Evolutionary conservation across 2,797 vertebrate genomes (phyloP).

Genomic region (Schizopygopsis malacanthus): DNA sequence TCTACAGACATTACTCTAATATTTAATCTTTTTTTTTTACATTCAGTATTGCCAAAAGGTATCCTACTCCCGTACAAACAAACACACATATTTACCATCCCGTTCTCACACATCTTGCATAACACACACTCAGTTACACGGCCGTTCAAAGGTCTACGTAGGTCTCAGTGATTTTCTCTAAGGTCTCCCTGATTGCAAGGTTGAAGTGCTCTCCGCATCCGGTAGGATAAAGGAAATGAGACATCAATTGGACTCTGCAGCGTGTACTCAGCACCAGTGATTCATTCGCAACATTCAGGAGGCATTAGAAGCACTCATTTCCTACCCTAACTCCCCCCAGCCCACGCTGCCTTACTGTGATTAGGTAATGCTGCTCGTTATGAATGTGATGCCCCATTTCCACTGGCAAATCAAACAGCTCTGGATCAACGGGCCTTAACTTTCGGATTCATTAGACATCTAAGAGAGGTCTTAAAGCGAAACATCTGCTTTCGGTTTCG

Average conservation of each 20-base stretch:
- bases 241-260: conserved; percentile 54
- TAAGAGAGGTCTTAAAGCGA: conserved; percentile 66
- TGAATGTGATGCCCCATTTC: conserved; percentile 69
- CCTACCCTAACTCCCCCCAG: conserved; percentile 11
- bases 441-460: conserved; percentile 70
- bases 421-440: conserved; percentile 63
- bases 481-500: conserved; percentile 68
- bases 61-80: neutral
- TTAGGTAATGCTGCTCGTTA: conserved; percentile 68
- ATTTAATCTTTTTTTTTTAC: neutral
- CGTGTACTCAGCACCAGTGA: conserved; percentile 52
- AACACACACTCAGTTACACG: conserved; percentile 39
- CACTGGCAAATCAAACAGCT: conserved; percentile 68
- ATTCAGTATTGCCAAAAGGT: neutral
- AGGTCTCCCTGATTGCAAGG: conserved; percentile 54
- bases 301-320: conserved; percentile 54
- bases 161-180: conserved; percentile 50
- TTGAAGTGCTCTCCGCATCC: conserved; percentile 53
- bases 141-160: conserved; percentile 32
- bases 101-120: conserved; percentile 13
- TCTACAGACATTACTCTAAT: neutral
- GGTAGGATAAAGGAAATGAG: conserved; percentile 55
- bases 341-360: conserved; percentile 50
- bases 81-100: neutral
- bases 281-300: conserved; percentile 57